A percentile compares a stretch with the other conserved stretches of the same genome.
phyloP scores from a whole-genome alignment of 2,113 vertebrate genomes.

The Oxyruncus cristatus region DNA sequence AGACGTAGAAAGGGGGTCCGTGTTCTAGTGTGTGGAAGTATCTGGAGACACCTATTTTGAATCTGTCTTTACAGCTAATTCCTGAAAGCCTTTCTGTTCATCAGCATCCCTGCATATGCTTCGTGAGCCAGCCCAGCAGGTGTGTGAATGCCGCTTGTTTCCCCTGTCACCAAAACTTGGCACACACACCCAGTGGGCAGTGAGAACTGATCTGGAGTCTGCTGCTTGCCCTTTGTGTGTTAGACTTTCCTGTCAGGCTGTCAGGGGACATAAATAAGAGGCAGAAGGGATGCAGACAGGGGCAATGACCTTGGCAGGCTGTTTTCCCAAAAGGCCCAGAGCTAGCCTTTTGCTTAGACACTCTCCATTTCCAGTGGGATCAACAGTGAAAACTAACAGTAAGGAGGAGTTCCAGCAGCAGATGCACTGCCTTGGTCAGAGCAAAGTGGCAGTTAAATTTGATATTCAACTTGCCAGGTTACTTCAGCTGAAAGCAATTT shows the following conservation, averaged over 20 bases:
- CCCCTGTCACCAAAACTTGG: neutral
- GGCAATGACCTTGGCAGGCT: neutral
- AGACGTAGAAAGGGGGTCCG: fast-evolving
- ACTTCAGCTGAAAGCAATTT: neutral
- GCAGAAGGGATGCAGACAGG: neutral
- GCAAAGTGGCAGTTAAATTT: neutral
- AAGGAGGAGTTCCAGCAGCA: neutral
- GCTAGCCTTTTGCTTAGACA: neutral
- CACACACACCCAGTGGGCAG: fast-evolving
- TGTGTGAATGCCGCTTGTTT: neutral
- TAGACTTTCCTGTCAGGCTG: neutral
- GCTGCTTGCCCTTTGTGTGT: neutral
- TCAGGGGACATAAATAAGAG: neutral
- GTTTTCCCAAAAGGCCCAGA: neutral
- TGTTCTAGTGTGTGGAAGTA: neutral
- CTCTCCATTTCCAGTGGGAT: neutral
- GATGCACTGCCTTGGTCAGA: neutral
- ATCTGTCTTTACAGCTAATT: neutral
- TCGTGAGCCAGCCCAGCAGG: neutral
- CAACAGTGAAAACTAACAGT: neutral
- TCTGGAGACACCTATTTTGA: neutral
- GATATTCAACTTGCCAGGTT: neutral
- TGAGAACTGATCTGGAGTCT: neutral
- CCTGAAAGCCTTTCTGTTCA: neutral
- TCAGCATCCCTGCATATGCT: neutral